phyloP scores from a whole-genome alignment of 2,113 vertebrate species.

The Cinclus cinclus region DNA sequence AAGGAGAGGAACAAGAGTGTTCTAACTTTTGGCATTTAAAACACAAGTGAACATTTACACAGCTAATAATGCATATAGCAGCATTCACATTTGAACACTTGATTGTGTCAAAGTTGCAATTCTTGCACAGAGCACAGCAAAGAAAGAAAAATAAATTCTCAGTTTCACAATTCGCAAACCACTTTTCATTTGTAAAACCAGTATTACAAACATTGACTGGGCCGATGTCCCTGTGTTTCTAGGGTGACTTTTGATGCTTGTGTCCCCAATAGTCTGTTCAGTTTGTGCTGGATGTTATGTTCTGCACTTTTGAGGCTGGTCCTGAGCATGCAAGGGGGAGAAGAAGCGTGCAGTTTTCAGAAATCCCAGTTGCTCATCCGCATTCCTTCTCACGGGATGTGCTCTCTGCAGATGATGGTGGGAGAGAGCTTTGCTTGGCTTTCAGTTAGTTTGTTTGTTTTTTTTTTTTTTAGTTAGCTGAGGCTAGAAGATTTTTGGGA shows the following conservation, averaged over 20 bases:
- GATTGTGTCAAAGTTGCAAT: neutral
- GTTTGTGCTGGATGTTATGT: neutral
- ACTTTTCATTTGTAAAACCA: neutral
- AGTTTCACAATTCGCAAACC: neutral
- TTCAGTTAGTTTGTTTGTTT: neutral
- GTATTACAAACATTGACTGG: neutral
- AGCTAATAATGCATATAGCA: neutral
- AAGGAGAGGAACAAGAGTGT: neutral
- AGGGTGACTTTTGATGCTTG: no score
- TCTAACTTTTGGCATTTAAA: neutral
- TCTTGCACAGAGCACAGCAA: neutral
- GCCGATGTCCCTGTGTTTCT: rapidly evolving
- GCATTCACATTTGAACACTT: neutral
- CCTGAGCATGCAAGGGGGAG: rapidly evolving
- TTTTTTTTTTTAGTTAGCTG: neutral
- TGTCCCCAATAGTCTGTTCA: rapidly evolving
- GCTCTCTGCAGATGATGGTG: neutral
- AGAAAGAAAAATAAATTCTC: neutral
- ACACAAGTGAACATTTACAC: neutral
- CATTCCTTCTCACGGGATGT: neutral
- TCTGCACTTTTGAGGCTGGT: neutral
- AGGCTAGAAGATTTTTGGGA: neutral
- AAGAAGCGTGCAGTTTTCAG: rapidly evolving
- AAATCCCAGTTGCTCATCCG: neutral
- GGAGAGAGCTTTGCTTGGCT: neutral